phyloP scores from a whole-genome alignment of 2,113 vertebrate genomes.

The Suricata suricatta region DNA sequence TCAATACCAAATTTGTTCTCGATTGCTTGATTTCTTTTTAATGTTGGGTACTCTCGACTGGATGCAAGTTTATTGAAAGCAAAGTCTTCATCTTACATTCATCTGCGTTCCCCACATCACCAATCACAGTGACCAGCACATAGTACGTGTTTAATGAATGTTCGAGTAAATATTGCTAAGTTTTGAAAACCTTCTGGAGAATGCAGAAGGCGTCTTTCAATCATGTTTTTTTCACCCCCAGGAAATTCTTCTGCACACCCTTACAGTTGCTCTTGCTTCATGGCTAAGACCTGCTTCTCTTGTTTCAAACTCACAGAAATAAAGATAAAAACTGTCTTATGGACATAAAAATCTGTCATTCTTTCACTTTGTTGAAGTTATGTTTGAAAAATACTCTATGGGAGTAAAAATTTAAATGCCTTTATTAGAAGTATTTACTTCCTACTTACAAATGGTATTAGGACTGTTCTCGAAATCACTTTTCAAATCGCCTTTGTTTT shows the following conservation, averaged over 20 bases:
- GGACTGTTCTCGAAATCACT: not conserved
- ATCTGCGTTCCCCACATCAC: not conserved
- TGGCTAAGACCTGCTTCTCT: not conserved
- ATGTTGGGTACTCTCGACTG: constrained; percentile 49
- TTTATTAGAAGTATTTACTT: not conserved
- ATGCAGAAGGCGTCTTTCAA: not conserved
- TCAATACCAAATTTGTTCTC: constrained; percentile 41
- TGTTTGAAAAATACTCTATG: not conserved
- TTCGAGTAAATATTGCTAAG: not conserved
- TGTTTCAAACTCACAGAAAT: constrained; percentile 29
- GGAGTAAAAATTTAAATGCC: constrained; percentile 4
- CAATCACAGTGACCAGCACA: not conserved
- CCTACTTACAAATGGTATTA: constrained; percentile 25
- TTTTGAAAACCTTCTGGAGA: not conserved
- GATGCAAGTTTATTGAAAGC: constrained; percentile 42
- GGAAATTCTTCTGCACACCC: not conserved
- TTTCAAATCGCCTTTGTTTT: not conserved
- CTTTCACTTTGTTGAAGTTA: not conserved
- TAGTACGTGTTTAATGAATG: not conserved
- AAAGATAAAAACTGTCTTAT: not conserved
- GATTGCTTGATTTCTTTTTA: constrained; percentile 63
- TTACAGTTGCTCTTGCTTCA: not conserved
- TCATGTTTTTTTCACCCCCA: not conserved
- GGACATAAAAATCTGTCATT: not conserved
- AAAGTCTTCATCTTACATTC: not conserved